Base-by-base conservation (phyloP, 2,888 invertebrate genomes). In the Diarsia mendica region DNA sequence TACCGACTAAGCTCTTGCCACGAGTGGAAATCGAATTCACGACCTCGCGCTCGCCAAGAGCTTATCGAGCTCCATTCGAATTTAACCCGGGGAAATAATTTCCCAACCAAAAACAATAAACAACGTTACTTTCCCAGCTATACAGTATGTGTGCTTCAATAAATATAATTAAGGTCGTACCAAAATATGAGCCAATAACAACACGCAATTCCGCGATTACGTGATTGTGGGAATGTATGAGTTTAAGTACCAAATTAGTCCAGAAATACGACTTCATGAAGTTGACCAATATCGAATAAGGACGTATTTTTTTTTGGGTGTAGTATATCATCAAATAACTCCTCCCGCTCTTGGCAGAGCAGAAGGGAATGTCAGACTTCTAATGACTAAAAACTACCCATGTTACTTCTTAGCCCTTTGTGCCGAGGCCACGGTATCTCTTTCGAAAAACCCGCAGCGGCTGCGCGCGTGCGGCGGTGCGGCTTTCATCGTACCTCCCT, bases 201-300 rank as follows among this genome's bases (percentile, higher is more conserved):
- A 66, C 91, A 91, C 92, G 92, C 91, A 87, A 92, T 88, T 81
- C 64, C 33, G 79, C 88, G 78, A 92, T 92, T 91, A 92, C 76
- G 76, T 73, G 82, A 81, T 86, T 84, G 77, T 75, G 68, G 68
- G 75, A 82, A 83, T 74, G 80, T 83, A 77, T 83, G 83, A 80
- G 75, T 79, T 83, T 82, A 75, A 83, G 75, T 53, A 72, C 58
- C 67, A 68, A 46, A 83, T 85, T 74, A 65, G 61, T 68, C 55
- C 64, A 70, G 55, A 84, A 80, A 84, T 72, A 80, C 60, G 63
- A 60, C 23, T 67, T 49, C 39, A 75, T 66, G 48, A 61, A 58
- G 51, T 74, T 18, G 18, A 72, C 18, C 9, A 49, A 1, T 72
- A n/a, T 18, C 63, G 33, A n/a, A 71, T 58, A 20, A n/a, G 53